Evolutionary conservation across 1,140 invertebrate species (phyloP), one percentile per base, ranked within the genome.

Genomic region (Papilio polyxenes): DNA sequence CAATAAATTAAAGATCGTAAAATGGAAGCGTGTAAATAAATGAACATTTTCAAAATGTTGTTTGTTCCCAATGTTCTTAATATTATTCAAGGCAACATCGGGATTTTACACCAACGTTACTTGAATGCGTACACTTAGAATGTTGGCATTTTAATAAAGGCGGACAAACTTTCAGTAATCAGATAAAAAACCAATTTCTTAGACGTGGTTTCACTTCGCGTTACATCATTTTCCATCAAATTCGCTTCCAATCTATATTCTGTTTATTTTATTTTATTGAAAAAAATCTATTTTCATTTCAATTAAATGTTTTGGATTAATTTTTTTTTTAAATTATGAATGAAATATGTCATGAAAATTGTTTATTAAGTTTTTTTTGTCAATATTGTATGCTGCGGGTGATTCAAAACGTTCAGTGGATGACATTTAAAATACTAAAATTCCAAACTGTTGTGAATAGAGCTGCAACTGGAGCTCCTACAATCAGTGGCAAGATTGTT

Each of bases 161-260:
- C 62, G 62, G 62, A 31, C 62, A 37, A 72, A 72, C 65, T 72
- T 72, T 72, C 15, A 40, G 65, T 72, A 72, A 72, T 72, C 65
- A 72, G 65, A 72, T 72, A 72, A 72, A 72, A 72, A 72, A 40
- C 31, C 65, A 72, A 72, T 72, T 72, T 40, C 65, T 72, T 72
- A 37, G 13, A 72, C 31, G 11, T 65, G 62, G 62, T 65, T 65
- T 65, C 13, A 65, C 62, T 65, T 15, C 62, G 62, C 62, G 13
- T 23, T 31, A 62, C 17, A 65, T 31, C 62, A 17, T 65, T 65
- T 65, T 65, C 23, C 23, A 31, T 13, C 23, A 65, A 13, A 11
- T 11, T 65, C 23, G 20, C 62, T 65, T 65, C 20, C 23, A 62
- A 62, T 62, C 59, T 65, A 31, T 65, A 4, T 65, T 9, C 20